These are phyloP conservation scores for Baryphthengus martii DNA, from an alignment of 2,113 vertebrate species.

Conservation along the genomic window DNA sequence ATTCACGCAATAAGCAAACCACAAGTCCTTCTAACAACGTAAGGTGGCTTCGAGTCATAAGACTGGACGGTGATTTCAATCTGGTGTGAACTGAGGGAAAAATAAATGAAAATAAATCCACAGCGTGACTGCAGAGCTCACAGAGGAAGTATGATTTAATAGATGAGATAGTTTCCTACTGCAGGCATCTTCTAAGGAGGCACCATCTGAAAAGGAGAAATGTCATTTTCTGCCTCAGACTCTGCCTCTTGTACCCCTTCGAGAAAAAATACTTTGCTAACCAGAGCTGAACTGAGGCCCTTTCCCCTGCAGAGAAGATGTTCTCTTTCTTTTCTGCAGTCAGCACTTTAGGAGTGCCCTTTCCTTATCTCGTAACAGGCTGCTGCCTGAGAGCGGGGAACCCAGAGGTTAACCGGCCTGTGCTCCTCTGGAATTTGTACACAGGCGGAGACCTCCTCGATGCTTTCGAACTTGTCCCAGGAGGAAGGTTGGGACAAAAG, in stretches of 20 bases:
- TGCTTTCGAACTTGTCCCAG: background rate
- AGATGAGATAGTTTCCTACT: background rate
- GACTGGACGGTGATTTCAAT: background rate
- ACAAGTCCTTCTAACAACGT: background rate
- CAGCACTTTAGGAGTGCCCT: background rate
- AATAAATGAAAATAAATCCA: background rate
- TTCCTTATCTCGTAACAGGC: background rate
- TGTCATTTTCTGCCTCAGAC: background rate
- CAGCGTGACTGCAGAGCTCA: fast-evolving
- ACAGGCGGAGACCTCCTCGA: background rate
- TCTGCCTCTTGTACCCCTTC: background rate
- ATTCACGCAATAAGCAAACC: background rate
- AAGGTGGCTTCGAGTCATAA: background rate
- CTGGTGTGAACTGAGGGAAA: background rate
- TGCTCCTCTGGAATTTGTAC: background rate
- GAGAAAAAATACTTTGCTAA: background rate
- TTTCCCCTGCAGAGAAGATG: background rate
- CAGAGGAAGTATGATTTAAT: background rate
- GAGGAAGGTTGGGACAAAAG: background rate
- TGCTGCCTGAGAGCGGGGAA: background rate
- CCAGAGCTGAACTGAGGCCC: background rate
- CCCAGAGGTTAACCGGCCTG: background rate
- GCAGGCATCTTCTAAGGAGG: background rate
- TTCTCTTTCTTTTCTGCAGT: background rate
- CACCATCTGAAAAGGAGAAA: background rate